Percentiles rank a stretch among this genome's conserved stretches.
These are phyloP conservation scores for Apaloderma vittatum DNA, from an alignment of 2,113 vertebrate species.

Conservation along the genomic window DNA sequence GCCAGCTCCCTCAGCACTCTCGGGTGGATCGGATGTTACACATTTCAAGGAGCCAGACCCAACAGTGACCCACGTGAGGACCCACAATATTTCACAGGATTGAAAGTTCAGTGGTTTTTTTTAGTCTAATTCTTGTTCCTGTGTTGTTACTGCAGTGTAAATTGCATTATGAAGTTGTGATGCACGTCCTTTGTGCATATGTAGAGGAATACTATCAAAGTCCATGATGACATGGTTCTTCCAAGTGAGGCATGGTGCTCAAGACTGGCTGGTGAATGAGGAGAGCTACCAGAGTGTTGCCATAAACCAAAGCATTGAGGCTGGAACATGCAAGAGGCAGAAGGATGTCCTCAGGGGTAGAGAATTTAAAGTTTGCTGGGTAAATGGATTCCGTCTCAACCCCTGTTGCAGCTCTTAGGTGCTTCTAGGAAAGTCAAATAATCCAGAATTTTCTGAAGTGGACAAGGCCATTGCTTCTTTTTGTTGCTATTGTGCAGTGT, in stretches of 20 bases:
- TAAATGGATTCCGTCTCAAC: background rate
- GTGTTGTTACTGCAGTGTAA: background rate
- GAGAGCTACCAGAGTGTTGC: background rate
- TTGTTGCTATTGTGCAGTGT: background rate
- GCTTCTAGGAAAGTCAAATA: background rate
- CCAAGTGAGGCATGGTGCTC: background rate
- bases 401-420: background rate
- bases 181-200: background rate
- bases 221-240: background rate
- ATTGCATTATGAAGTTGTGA: background rate
- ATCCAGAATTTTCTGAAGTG: background rate
- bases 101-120: background rate
- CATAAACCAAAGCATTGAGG: background rate
- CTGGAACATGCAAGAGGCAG: background rate
- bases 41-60: background rate
- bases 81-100: background rate
- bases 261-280: background rate
- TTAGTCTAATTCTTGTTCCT: background rate
- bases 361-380: background rate
- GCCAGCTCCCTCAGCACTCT: no score
- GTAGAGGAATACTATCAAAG: background rate
- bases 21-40: no score
- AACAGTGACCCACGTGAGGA: background rate
- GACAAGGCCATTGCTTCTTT: background rate
- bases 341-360: background rate